These are phyloP conservation scores for Acronicta alni DNA, from an alignment of 2,888 invertebrate genomes.

Conservation along the genomic window DNA sequence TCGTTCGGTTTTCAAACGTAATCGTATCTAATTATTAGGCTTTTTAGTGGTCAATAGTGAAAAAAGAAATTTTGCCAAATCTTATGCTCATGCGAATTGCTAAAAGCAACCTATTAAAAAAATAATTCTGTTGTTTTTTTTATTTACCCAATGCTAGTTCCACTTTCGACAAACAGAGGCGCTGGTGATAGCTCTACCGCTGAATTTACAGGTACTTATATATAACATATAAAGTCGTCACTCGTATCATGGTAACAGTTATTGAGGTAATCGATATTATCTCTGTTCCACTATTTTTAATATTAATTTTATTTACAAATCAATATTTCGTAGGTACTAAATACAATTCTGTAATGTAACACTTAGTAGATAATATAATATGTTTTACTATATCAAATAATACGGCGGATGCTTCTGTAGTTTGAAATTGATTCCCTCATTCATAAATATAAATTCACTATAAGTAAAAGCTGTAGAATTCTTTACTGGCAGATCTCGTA, in stretches of 20 bases:
- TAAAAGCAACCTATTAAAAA: too few species aligned
- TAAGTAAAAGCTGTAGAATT: slow-evolving; percentile 30
- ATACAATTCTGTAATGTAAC: slow-evolving; percentile 53
- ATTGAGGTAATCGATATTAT: slow-evolving; percentile 60
- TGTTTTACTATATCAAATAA: slow-evolving; percentile 18
- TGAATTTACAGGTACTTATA: slow-evolving; percentile 31
- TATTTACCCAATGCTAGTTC: too few species aligned
- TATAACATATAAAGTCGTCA: slow-evolving; percentile 44
- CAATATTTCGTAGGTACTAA: slow-evolving; percentile 45
- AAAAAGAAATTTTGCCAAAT: too few species aligned
- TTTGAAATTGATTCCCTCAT: slow-evolving; percentile 31
- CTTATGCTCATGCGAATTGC: too few species aligned
- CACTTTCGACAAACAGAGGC: slow-evolving; percentile 9
- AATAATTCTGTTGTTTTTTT: too few species aligned
- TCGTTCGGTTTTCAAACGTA: too few species aligned
- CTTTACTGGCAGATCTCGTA: too few species aligned
- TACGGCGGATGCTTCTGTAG: slow-evolving; percentile 30
- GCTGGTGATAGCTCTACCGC: slow-evolving; percentile 13
- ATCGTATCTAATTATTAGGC: too few species aligned
- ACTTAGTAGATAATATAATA: slow-evolving; percentile 31
- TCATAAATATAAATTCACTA: slow-evolving; percentile 29
- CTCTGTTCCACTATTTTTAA: slow-evolving; percentile 56
- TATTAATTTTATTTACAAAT: slow-evolving; percentile 53
- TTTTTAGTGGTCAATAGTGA: too few species aligned
- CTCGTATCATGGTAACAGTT: slow-evolving; percentile 56